Evolutionary conservation across 2,113 vertebrate genomes (phyloP), one percentile per base, ranked within the genome.

Genomic region (Sander vitreus): DNA sequence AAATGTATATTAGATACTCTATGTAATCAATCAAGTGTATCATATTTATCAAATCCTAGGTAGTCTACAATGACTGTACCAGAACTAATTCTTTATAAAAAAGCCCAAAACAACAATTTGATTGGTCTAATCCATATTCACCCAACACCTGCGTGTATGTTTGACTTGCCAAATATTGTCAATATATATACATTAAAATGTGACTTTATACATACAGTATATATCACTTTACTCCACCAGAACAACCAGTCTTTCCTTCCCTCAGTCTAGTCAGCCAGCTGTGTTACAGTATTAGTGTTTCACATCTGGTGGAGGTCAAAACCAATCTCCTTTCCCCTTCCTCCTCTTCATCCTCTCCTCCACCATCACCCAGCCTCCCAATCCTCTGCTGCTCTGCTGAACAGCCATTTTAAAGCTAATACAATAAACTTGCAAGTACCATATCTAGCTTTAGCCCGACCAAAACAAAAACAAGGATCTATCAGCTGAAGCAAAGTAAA

Each of bases 271-370:
- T 65, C 80, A 73, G 67, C 72, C 86, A 88, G 72, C 54, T 86
- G 75, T 63, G 86, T 86, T 79, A 8, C 62, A 72, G 76, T 55
- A 84, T 89, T 85, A 74, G 67, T 65, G 60, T 51, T 74, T 81
- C 74, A 76, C 83, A 83, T 84, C 85, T 71, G 74, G 43, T 80
- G 78, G 75, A 89, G 91, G 88, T 89, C 90, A 86, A 86, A 86
- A 78, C 30, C 88, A 90, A 91, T 91, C 89, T 90, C 74, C 73
- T 58, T 15, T 81, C 59, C 81, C 73, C 27, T 83, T 76, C 54
- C 47, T 83, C 64, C 67, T 58, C 68, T 65, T 82, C 81, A 80
- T 74, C 73, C 76, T 85, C 62, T 85, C 78, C 62, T 80, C 83
- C 73, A 21, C 43, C 58, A 30, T 55, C 53, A 14, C 16, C 25